Evolutionary conservation across 2,797 vertebrate species (phyloP), one percentile per base, ranked within the genome.

Genomic region (Phrynocephalus vlangalii): DNA sequence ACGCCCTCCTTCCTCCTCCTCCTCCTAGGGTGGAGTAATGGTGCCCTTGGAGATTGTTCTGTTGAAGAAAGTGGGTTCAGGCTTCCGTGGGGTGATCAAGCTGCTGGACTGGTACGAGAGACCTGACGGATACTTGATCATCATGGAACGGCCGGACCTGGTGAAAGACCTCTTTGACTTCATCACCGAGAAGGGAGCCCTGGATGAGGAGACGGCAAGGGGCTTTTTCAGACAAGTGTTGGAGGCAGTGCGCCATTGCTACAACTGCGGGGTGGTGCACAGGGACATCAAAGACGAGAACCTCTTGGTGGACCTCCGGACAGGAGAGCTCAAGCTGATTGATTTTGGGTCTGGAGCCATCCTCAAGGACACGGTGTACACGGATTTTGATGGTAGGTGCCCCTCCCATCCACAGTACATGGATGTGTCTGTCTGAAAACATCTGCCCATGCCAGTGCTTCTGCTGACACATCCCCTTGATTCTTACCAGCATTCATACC

Each of bases 311-410:
- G 99, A 99, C 73, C 97, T 99, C 80, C 96, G 98, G 94, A 98
- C 97, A 0, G 99, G 98, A 72, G 98, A 99, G 93, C 98, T 99
- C 85, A 99, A 99, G 96, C 98, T 99, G 86, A 99, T 99, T 84
- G 99, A 99, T 96, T 99, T 99, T 90, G 99, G 99, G 85, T 99
- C 99, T 0, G 99, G 99, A 87, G 98, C 99, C 28, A 96, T 99
- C 85, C 99, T 99, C 94, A 98, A 98, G 97, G 99, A 99, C 97
- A 99, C 99, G 0, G 99, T 99, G 84, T 99, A 99, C 97, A 99
- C 99, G 0, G 98, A 99, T 92, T 99, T 99, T 63, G 98, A 99
- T 22, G 99, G 99, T 99, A 97, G 89, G 97, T 94, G 87, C 2
- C 81, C 33, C 44, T 56, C 60, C 50, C 88, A 63, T 8, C 82